Base-by-base conservation (phyloP, 2,113 vertebrate species). In the Megaceryle maxima region DNA sequence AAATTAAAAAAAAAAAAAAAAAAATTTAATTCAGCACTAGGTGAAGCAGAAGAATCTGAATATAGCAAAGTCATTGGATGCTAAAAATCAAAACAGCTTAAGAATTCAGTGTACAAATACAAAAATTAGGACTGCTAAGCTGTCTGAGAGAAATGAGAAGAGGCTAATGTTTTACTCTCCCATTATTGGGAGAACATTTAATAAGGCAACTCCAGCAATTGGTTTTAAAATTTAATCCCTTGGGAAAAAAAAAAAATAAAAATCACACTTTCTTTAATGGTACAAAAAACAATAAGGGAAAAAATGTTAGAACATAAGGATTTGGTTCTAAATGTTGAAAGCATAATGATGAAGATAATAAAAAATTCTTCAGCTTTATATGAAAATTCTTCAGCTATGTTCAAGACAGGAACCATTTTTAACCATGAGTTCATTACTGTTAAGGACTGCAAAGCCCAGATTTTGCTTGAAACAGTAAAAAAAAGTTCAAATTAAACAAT, bases 1-100 rank as follows among this genome's bases (percentile, higher is more conserved):
- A 90, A 88, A 81, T 48, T 39, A 95, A 86, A 93, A 95, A 86
- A 93, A 63, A 64, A 83, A 21, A 74, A 41, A 94, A 85, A 92
- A 95, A 85, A 93, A 62, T n/a, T n/a, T n/a, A 67, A 93, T 90
- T 87, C 48, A 56, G 15, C 13, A 44, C 13, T 53, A 60, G 43
- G 9, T 78, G 13, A 94, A 83, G 24, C n/a, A 93, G 76, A 93
- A 88, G 56, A 76, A 3, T 35, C 26, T 4, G 2, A 86, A 81
- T 75, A 81, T 39, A 83, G 24, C 11, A 72, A 90, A 83, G 22
- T 74, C 51, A 68, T 6, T 86, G 43, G 31, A 90, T 88, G 37
- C 6, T 87, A 92, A 91, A 90, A 89, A 68, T 87, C 73, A 75
- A 67, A 92, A 63, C 48, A 72, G 6, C 17, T 75, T 29, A 60